phyloP scores from a whole-genome alignment of 2,113 vertebrate genomes.

The Heloderma charlesbogerti region DNA sequence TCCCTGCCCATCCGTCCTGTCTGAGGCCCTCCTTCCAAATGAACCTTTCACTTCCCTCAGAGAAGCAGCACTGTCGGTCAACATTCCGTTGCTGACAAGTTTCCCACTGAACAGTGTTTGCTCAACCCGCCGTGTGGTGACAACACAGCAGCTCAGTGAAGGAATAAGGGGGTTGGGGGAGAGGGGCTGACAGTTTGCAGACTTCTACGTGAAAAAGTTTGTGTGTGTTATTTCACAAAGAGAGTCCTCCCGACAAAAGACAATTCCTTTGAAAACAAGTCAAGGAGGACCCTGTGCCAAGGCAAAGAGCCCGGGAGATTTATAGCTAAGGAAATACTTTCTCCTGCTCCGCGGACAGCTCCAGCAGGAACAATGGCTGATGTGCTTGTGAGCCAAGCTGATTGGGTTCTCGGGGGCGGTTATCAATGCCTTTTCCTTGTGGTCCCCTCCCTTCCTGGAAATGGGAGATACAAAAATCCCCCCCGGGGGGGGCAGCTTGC shows the following conservation, averaged over 20 bases:
- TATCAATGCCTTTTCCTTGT: slow-evolving; percentile 79
- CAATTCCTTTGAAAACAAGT: slow-evolving; percentile 76
- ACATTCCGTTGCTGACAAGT: background rate
- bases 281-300: slow-evolving; percentile 67
- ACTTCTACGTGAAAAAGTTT: background rate
- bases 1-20: background rate
- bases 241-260: background rate
- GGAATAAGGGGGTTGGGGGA: background rate
- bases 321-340: slow-evolving; percentile 87
- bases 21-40: background rate
- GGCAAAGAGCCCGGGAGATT: slow-evolving; percentile 79
- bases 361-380: slow-evolving; percentile 87
- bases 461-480: slow-evolving; percentile 75
- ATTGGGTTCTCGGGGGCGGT: slow-evolving; percentile 70
- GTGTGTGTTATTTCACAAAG: background rate
- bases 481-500: slow-evolving; percentile 52
- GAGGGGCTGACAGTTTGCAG: background rate
- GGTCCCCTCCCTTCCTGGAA: slow-evolving; percentile 90
- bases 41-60: background rate
- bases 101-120: background rate
- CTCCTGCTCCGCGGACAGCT: slow-evolving; percentile 65
- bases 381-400: slow-evolving; percentile 76
- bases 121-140: background rate
- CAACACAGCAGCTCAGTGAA: background rate
- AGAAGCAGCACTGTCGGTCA: background rate